phyloP scores from a whole-genome alignment of 2,113 vertebrate genomes.

The Porphyrio hochstetteri region DNA sequence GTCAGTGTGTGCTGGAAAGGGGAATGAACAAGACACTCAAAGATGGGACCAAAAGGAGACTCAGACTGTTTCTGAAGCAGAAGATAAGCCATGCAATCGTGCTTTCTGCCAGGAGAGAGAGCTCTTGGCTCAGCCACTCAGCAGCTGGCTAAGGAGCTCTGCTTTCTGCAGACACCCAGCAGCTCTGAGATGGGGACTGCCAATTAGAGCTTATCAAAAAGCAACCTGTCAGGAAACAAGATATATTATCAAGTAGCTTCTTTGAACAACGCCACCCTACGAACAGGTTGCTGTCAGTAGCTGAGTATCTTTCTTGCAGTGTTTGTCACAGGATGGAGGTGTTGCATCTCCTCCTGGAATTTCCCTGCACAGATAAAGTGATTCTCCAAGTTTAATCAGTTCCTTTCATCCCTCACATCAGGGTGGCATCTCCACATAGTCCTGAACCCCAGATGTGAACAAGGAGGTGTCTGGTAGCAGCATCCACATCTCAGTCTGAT shows the following conservation, averaged over 20 bases:
- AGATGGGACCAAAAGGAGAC: rapidly evolving
- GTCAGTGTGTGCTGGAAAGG: background rate
- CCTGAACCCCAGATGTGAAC: background rate
- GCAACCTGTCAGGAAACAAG: background rate
- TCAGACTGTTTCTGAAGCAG: background rate
- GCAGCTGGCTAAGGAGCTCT: background rate
- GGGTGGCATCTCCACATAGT: background rate
- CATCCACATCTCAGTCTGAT: background rate
- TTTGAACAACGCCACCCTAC: background rate
- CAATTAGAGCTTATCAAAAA: background rate
- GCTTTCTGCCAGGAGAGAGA: constrained; percentile 57
- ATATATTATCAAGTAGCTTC: background rate
- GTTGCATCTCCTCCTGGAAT: background rate
- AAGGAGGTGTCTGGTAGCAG: background rate
- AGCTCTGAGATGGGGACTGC: background rate
- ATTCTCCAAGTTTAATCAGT: background rate
- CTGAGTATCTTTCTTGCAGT: background rate
- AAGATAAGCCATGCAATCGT: background rate
- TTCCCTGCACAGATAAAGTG: background rate
- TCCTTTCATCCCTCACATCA: background rate
- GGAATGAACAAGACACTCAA: rapidly evolving
- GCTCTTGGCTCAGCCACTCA: background rate
- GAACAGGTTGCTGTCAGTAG: background rate
- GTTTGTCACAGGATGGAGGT: background rate
- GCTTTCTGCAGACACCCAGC: background rate